phyloP scores from a whole-genome alignment of 2,888 invertebrate species.

The Deilephila elpenor region DNA sequence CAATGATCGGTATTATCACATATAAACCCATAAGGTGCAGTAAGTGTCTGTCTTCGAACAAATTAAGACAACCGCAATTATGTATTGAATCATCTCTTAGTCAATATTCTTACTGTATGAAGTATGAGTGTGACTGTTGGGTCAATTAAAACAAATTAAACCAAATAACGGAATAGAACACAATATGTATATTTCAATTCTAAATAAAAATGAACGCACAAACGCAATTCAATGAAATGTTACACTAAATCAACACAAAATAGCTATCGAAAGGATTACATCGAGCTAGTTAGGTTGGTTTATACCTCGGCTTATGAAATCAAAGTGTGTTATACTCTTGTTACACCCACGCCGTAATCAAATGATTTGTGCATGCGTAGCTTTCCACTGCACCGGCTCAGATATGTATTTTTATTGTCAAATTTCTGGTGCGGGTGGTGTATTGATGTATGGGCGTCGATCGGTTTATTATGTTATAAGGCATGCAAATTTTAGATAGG shows the following conservation, averaged over 20 bases:
- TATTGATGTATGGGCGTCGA: background rate
- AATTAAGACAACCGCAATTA: too few relatives aligned
- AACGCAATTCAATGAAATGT: background rate
- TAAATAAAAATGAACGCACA: background rate
- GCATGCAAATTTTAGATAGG: background rate
- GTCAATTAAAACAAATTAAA: too few relatives aligned
- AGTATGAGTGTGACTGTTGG: too few relatives aligned
- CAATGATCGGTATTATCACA: too few relatives aligned
- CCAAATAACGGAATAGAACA: too few relatives aligned
- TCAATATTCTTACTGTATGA: too few relatives aligned
- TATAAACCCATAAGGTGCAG: too few relatives aligned
- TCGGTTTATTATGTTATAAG: background rate
- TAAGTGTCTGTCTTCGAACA: too few relatives aligned
- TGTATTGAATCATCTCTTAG: too few relatives aligned
- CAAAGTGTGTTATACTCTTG: conserved; percentile 27
- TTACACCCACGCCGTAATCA: conserved; percentile 26
- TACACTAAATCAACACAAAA: conserved; percentile 23
- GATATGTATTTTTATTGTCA: conserved; percentile 24
- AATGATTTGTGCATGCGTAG: conserved; percentile 27
- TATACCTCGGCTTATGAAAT: conserved; percentile 26
- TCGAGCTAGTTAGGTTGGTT: conserved; percentile 27
- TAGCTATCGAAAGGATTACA: conserved; percentile 26
- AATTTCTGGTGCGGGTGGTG: background rate
- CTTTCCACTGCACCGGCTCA: conserved; percentile 5
- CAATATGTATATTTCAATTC: too few relatives aligned